Percentiles rank a stretch among this genome's conserved stretches.
These are phyloP conservation scores for Pedicia rivosa DNA, from an alignment of 2,888 invertebrate genomes.

Conservation along the genomic window DNA sequence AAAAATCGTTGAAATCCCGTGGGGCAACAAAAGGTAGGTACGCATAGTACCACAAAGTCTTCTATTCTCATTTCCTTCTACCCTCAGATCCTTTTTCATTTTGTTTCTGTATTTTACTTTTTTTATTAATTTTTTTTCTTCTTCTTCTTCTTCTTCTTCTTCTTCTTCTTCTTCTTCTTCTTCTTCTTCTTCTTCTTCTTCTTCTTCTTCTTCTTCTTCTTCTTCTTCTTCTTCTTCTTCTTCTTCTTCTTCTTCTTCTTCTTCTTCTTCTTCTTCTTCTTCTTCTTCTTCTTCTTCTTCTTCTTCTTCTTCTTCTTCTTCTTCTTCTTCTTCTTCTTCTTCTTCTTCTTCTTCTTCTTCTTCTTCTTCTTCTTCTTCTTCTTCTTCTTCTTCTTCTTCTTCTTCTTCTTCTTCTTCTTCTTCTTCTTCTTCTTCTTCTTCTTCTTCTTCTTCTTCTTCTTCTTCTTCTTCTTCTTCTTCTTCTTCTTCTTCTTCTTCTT, in stretches of 20 bases:
- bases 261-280: conserved; percentile 9
- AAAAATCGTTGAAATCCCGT: background rate
- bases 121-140: conserved; percentile 8
- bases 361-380: background rate
- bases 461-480: background rate
- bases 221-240: conserved; percentile 11
- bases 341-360: background rate
- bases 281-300: conserved; percentile 9
- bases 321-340: conserved; percentile 6
- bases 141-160: conserved; percentile 11
- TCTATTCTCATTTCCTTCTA: too few species aligned
- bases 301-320: conserved; percentile 9
- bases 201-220: conserved; percentile 7
- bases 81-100: too few species aligned
- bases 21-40: background rate
- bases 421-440: background rate
- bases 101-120: too few species aligned
- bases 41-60: background rate
- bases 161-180: conserved; percentile 8
- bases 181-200: conserved; percentile 4
- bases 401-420: background rate
- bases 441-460: background rate
- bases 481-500: background rate
- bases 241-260: conserved; percentile 10
- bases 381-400: background rate